Base-by-base conservation (phyloP, 2,113 vertebrate species). In the Hippocampus abdominalis region DNA sequence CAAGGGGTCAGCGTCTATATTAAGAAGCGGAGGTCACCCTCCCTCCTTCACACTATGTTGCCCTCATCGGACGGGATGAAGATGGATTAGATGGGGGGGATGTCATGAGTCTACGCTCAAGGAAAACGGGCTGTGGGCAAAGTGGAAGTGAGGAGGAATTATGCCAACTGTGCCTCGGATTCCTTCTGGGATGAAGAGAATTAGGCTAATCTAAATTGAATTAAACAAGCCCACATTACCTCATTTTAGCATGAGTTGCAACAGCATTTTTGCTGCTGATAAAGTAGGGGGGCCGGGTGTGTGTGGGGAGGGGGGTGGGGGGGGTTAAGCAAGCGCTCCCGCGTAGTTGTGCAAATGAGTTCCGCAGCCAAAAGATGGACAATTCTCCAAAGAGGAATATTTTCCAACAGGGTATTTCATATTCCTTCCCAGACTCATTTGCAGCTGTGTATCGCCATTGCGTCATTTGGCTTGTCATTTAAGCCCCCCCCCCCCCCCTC, bases 51-150 rank as follows among this genome's bases (percentile, higher is more conserved):
- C 57, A 10, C 29, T 54, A 20, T 5, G 23, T 61, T 77, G 27
- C 59, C 69, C 68, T 76, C 75, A 73, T 77, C 76, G 67, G 70
- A 74, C 1, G 1, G 79, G 81, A 82, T 80, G 46, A 83, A 44
- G 64, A 81, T 12, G 77, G 84, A 84, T 88, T 84, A 80, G 67
- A 64, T 0, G 3, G 62, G 65, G 62, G 65, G 80, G 32, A 81
- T 46, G 77, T 74, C 66, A 76, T 67, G 23, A 77, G 69, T 79
- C 54, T 12, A 53, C 18, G 44, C 69, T 36, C 23, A 10, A 4
- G 40, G 74, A 71, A 83, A 85, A 75, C 60, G 63, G 46, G 8
- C 51, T 57, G 59, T 29, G 18, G 51, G 64, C 76, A 80, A 69
- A 70, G 64, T 65, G 60, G 51, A 56, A 27, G 16, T 6, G 11